Base-by-base conservation (phyloP, 2,797 vertebrate species). In the Euthynnus affinis region DNA sequence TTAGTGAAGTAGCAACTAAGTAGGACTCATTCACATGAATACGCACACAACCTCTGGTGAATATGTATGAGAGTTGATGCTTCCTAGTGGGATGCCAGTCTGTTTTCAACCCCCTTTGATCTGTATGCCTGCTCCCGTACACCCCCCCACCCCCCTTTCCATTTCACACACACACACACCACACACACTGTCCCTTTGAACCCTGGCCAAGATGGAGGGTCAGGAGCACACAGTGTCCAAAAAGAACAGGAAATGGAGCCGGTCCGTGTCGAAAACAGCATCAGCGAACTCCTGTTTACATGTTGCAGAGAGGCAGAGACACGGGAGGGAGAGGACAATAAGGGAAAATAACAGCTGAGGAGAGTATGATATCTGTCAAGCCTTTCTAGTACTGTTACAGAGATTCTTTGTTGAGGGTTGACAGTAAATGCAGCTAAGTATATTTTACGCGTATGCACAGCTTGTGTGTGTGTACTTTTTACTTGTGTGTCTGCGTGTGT, bases 81-180 rank as follows among this genome's bases (percentile, higher is more conserved):
- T 84, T 90, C 85, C 89, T 88, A 55, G 70, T 71, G 82, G 74
- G 81, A 86, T 75, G 88, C 87, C 86, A 85, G 83, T 71, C 88
- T 88, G 84, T 88, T 91, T 86, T 84, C 83, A 78, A 71, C 71
- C 83, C 72, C 25, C 88, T 92, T 91, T 93, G 87, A 93, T 92
- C 86, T 88, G 65, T 46, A 55, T 70, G 69, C 73, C 81, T 69
- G 78, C 83, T 81, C 66, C 60, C 29, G 57, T 80, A 72, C 59
- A 60, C 14, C 37, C 12, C 29, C 10, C 53, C 55, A 72, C 59
- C 63, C 14, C 37, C 12, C 29, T 10, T 46, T 49, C 56, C 53
- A 75, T 37, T 22, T 40, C 74, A 29, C 55, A 55, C 52, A 58
- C 73, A 76, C 15, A 80, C 84, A 83, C 70, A 64, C 73, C 66